These are phyloP conservation scores for Falco naumanni DNA, from an alignment of 2,797 vertebrate species.

Conservation along the genomic window DNA sequence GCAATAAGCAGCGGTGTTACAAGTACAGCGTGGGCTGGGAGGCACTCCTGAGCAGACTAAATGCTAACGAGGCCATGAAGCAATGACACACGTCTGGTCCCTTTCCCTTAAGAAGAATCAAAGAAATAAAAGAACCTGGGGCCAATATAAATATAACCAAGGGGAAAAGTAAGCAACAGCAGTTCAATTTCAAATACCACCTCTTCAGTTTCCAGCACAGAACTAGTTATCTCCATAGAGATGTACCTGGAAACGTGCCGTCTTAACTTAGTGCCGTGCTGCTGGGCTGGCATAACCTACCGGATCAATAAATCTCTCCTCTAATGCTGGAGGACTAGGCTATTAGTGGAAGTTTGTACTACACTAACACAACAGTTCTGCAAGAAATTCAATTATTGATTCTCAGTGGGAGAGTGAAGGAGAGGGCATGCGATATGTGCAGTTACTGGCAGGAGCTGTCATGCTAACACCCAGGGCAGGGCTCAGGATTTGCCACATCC, in stretches of 20 bases:
- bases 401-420: background rate
- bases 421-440: fast-evolving
- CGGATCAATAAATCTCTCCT: background rate
- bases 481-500: background rate
- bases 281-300: background rate
- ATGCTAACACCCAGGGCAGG: background rate
- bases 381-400: conserved; percentile 5
- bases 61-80: background rate
- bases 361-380: conserved; percentile 3
- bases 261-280: background rate
- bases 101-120: background rate
- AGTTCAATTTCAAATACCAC: background rate
- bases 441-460: background rate
- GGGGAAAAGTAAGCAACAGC: background rate
- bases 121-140: background rate
- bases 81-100: background rate
- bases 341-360: background rate
- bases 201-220: background rate
- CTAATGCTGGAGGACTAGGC: background rate
- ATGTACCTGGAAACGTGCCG: background rate
- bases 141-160: background rate
- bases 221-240: background rate
- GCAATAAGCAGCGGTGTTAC: background rate
- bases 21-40: background rate
- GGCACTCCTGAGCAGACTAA: background rate